Conservation (phyloP, 2,797 vertebrate species). For the Tiaroga cobitis region DNA sequence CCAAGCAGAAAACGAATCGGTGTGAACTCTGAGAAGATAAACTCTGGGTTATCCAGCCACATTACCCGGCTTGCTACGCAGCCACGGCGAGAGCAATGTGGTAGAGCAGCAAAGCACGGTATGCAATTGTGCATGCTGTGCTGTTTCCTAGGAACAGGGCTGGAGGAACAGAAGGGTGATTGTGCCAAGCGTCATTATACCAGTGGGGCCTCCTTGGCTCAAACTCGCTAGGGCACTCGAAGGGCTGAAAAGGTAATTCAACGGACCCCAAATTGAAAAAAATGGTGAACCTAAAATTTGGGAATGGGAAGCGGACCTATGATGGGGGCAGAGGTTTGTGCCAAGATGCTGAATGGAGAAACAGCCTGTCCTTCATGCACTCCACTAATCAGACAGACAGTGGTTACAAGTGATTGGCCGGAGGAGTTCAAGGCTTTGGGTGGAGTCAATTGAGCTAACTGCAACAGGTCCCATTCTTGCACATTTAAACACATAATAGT, state of each 20-base stretch:
- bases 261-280: conserved; percentile 76
- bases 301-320: conserved; percentile 67
- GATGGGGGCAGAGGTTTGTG: conserved; percentile 56
- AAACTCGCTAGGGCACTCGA: conserved; percentile 76
- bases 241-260: conserved; percentile 84
- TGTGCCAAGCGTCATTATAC: conserved; percentile 85
- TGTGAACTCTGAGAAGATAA: conserved; percentile 33
- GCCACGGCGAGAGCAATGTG: conserved; percentile 80
- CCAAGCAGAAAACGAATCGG: conserved; percentile 10
- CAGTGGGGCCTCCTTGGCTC: conserved; percentile 73
- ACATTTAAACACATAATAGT: conserved; percentile 59
- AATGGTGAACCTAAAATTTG: conserved; percentile 78
- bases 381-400: conserved; percentile 67
- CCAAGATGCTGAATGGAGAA: conserved; percentile 64
- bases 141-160: conserved; percentile 84
- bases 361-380: conserved; percentile 64
- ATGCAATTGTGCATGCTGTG: conserved; percentile 84
- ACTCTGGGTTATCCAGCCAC: conserved; percentile 56
- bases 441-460: conserved; percentile 51
- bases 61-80: conserved; percentile 67
- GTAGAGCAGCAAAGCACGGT: conserved; percentile 81
- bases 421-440: conserved; percentile 60
- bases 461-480: conserved; percentile 57
- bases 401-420: conserved; percentile 56
- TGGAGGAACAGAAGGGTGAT: conserved; percentile 78